Percentiles rank a stretch among this genome's conserved stretches.
These are phyloP conservation scores for Tachycineta bicolor DNA, from an alignment of 2,113 vertebrate genomes.

Conservation along the genomic window DNA sequence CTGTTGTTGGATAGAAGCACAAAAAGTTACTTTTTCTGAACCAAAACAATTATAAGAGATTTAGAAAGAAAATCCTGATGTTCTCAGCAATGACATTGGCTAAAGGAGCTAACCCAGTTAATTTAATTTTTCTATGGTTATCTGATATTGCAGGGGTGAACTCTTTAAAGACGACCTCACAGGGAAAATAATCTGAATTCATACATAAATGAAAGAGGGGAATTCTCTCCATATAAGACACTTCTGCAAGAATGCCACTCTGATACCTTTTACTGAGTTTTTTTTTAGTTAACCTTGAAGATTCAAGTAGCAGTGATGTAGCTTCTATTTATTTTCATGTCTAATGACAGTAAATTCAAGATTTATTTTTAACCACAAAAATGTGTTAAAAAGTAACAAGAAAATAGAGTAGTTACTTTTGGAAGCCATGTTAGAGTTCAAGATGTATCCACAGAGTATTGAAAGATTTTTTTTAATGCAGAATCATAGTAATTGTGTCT, in stretches of 20 bases:
- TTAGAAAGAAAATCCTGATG: background rate
- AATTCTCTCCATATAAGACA: background rate
- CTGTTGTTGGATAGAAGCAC: background rate
- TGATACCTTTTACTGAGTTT: background rate
- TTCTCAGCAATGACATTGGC: background rate
- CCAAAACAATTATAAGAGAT: background rate
- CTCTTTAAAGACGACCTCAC: background rate
- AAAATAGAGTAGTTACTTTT: background rate
- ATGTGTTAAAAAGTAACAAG: background rate
- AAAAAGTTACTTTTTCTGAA: background rate
- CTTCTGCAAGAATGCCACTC: background rate
- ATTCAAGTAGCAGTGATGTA: background rate
- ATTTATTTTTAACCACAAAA: background rate
- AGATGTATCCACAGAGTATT: background rate
- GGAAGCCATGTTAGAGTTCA: background rate
- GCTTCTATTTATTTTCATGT: background rate
- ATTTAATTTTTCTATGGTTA: background rate
- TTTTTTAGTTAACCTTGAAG: background rate
- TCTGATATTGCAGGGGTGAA: background rate
- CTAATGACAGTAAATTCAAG: background rate
- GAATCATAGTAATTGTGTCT: background rate
- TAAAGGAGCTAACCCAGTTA: background rate
- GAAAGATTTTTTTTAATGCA: background rate
- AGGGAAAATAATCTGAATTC: background rate
- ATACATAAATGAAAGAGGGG: background rate